Conservation (phyloP, 2,113 vertebrate genomes). For the Acrocephalus kingi region DNA sequence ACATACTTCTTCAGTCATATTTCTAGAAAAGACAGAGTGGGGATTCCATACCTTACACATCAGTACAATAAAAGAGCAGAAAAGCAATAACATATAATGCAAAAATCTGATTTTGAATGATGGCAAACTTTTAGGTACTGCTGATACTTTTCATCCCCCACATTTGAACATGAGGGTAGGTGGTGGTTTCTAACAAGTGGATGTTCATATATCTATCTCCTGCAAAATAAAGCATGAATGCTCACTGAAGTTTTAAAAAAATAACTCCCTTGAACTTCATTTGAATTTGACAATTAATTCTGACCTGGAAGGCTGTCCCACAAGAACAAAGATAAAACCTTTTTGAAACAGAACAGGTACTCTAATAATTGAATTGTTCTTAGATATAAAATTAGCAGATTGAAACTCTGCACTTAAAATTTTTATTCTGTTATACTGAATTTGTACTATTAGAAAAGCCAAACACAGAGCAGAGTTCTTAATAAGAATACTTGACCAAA, state of each 20-base stretch:
- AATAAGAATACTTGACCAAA: not conserved
- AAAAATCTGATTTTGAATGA: not conserved
- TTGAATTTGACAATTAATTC: not conserved
- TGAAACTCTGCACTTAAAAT: not conserved
- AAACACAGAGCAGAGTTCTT: not conserved
- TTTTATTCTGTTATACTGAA: not conserved
- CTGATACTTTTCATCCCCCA: not conserved
- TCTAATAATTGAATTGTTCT: not conserved
- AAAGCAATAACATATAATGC: not conserved
- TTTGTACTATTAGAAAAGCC: not conserved
- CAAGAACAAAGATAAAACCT: not conserved
- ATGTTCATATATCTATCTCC: not conserved
- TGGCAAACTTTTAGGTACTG: not conserved
- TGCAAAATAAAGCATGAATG: not conserved
- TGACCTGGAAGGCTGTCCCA: not conserved
- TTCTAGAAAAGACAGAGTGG: not conserved
- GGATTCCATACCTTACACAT: not conserved
- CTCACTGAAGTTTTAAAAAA: not conserved
- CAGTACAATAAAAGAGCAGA: not conserved
- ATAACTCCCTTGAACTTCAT: not conserved
- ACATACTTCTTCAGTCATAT: not conserved
- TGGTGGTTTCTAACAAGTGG: not conserved
- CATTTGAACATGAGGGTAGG: not conserved
- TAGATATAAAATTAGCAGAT: not conserved
- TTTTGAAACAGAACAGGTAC: not conserved